Evolutionary conservation across 1,140 invertebrate genomes (phyloP).

Genomic region (Centruroides vittatus): DNA sequence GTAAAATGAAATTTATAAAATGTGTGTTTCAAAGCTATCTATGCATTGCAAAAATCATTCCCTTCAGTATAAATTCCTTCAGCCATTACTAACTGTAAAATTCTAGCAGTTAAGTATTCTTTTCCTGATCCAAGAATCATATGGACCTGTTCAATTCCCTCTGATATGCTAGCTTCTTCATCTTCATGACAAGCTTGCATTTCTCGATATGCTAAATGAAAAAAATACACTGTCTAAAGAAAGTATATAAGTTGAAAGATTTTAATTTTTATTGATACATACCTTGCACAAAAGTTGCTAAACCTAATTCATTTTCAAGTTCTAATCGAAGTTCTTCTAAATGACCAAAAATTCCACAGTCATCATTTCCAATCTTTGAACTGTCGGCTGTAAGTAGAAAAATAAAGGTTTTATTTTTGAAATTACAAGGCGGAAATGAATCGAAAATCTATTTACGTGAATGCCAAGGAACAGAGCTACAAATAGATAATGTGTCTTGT

Average conservation of each 20-base stretch:
- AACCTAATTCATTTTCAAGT: conserved; percentile 6
- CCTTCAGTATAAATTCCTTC: conserved; percentile 9
- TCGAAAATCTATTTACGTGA: background rate
- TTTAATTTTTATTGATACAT: background rate
- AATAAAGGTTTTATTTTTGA: background rate
- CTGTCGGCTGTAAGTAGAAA: background rate
- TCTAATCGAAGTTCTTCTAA: conserved; percentile 4
- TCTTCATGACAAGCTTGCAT: conserved; percentile 5
- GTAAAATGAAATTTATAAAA: no score
- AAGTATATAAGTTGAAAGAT: background rate
- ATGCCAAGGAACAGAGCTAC: background rate
- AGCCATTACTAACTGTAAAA: conserved; percentile 7
- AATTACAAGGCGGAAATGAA: background rate
- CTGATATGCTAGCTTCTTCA: background rate
- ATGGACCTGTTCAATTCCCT: background rate
- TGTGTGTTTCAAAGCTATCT: no score
- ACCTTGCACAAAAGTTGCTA: conserved; percentile 5
- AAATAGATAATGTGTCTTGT: conserved; percentile 2
- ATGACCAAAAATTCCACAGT: background rate
- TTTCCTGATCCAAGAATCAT: background rate
- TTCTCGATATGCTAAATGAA: conserved; percentile 4
- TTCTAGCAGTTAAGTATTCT: conserved; percentile 3
- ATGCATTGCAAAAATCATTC: no score
- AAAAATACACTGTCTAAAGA: background rate
- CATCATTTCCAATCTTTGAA: background rate